These are phyloP conservation scores for Neocrepidodera transversa DNA, from an alignment of 2,888 invertebrate genomes.

Conservation along the genomic window DNA sequence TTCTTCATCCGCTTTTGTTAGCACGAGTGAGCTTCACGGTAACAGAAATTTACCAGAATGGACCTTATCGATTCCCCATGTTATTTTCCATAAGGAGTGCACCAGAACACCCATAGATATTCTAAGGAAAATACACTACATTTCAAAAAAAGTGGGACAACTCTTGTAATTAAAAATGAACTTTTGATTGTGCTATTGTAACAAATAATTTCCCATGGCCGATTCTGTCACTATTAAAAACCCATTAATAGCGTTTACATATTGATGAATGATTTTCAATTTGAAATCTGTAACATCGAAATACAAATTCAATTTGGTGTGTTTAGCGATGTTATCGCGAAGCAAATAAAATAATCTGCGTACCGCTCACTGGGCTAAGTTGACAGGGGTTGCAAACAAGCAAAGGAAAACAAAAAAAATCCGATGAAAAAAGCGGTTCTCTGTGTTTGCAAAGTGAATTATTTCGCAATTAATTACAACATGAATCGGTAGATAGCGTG, in stretches of 20 bases:
- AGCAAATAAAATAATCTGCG: slow-evolving; percentile 12
- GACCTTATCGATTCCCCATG: too few species aligned
- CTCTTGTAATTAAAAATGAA: too few species aligned
- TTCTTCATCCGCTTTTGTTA: too few species aligned
- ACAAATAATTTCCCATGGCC: too few species aligned
- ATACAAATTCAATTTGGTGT: slow-evolving; percentile 9
- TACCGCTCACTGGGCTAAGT: not conserved
- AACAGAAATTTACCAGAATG: too few species aligned
- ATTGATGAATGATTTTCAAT: slow-evolving; percentile 11
- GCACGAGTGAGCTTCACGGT: too few species aligned
- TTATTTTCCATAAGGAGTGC: too few species aligned
- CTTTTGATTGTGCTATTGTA: too few species aligned
- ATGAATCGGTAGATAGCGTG: slow-evolving; percentile 28
- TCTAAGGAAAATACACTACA: too few species aligned
- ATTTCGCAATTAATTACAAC: slow-evolving; percentile 35
- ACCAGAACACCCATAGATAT: too few species aligned
- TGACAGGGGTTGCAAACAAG: slow-evolving; percentile 9
- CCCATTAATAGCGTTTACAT: not conserved
- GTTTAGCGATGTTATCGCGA: not conserved
- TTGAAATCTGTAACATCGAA: slow-evolving; percentile 6
- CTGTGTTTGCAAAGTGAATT: slow-evolving; percentile 31
- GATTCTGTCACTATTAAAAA: too few species aligned
- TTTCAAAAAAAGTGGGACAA: too few species aligned
- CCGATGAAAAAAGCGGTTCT: slow-evolving; percentile 9
- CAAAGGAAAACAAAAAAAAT: not conserved